Percentiles rank a stretch among this genome's conserved stretches.
These are phyloP conservation scores for Uropsilus gracilis DNA, from an alignment of 2,113 vertebrate species.

Conservation along the genomic window DNA sequence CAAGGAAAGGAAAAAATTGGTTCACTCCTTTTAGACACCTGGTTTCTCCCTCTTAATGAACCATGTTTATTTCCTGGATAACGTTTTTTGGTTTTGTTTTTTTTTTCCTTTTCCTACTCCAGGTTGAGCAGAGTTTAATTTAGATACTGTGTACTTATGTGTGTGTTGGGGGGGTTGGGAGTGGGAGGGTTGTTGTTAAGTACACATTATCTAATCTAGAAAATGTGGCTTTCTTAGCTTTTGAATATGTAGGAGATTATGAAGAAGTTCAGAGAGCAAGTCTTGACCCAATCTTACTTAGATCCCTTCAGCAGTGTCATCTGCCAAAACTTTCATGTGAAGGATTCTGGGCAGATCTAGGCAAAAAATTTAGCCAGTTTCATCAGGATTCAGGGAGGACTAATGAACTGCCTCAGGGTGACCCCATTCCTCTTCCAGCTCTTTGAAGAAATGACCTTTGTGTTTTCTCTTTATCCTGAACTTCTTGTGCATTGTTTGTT, in stretches of 20 bases:
- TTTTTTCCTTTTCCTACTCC: background rate
- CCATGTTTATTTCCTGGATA: background rate
- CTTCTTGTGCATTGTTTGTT: constrained; percentile 72
- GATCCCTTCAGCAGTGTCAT: background rate
- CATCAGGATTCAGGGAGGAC: constrained; percentile 25
- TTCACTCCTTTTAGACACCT: background rate
- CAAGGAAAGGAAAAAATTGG: background rate
- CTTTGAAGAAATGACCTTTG: constrained; percentile 57
- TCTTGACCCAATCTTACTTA: background rate
- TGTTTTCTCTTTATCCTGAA: constrained; percentile 74
- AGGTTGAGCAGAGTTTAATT: constrained; percentile 22
- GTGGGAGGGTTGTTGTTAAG: too few relatives aligned
- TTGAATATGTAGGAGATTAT: background rate
- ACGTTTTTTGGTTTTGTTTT: too few relatives aligned
- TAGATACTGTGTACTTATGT: background rate
- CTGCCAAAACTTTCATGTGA: background rate
- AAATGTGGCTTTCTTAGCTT: constrained; percentile 9
- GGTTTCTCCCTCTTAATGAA: constrained; percentile 1
- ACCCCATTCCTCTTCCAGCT: constrained; percentile 11
- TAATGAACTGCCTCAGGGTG: background rate
- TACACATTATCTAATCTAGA: background rate
- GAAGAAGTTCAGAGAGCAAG: background rate
- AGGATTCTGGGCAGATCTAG: constrained; percentile 3
- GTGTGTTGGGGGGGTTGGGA: too few relatives aligned
- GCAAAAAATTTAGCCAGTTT: background rate